Percentiles rank a stretch among this genome's conserved stretches.
Conservation (phyloP, 2,113 vertebrate species). For the Rhinoderma darwinii region DNA sequence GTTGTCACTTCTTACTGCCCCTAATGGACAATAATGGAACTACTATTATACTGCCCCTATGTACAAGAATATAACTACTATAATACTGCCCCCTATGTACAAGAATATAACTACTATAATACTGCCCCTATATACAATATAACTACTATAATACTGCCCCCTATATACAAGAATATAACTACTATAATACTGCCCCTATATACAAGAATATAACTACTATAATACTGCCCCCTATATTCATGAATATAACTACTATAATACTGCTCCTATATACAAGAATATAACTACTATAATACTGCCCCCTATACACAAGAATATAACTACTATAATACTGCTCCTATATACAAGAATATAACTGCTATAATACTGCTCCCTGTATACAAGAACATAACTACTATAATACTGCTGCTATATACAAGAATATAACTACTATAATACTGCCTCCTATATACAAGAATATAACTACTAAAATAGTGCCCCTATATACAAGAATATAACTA, state of each 20-base stretch:
- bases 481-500: not conserved
- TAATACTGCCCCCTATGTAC: not conserved
- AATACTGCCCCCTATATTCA: not conserved
- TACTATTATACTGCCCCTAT: too few relatives aligned
- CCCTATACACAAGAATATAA: not conserved
- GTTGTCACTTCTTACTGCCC: too few relatives aligned
- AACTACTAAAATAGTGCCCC: not conserved
- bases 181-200: not conserved
- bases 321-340: not conserved
- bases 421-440: not conserved
- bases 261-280: not conserved
- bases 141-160: too few relatives aligned
- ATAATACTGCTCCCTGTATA: not conserved
- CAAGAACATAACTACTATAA: constrained; percentile 2
- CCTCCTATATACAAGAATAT: not conserved
- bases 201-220: constrained; percentile 6
- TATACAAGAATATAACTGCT: not conserved
- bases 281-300: constrained; percentile 4
- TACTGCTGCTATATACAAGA: not conserved
- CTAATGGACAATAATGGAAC: not conserved
- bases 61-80: not conserved
- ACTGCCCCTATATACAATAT: too few relatives aligned
- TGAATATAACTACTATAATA: not conserved
- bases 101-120: too few relatives aligned
- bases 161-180: not conserved